A percentile compares a stretch with the other conserved stretches of the same genome.
phyloP scores from a whole-genome alignment of 2,113 vertebrate species.

The Mesitornis unicolor region DNA sequence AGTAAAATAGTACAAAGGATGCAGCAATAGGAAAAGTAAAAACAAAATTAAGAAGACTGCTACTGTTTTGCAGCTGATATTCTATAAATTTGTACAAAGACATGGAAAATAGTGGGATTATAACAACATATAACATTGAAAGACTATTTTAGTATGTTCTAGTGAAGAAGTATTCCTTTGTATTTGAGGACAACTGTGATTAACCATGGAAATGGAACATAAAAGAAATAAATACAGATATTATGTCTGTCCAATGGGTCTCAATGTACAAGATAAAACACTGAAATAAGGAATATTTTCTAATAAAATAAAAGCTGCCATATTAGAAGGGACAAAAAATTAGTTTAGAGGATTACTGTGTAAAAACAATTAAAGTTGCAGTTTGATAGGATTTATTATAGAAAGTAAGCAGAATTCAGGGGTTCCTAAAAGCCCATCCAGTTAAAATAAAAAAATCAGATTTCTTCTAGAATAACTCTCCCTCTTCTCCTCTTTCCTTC shows the following conservation, averaged over 20 bases:
- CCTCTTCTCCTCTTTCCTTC: not conserved
- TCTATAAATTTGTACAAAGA: not conserved
- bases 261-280: not conserved
- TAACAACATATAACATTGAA: not conserved
- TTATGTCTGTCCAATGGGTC: not conserved
- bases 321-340: not conserved
- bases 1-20: not conserved
- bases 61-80: not conserved
- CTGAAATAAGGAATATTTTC: not conserved
- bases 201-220: not conserved
- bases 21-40: not conserved
- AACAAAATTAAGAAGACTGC: not conserved
- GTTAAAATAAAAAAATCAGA: slow-evolving; percentile 41
- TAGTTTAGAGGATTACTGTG: slow-evolving; percentile 12
- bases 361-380: slow-evolving; percentile 43
- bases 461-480: not conserved
- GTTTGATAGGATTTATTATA: slow-evolving; percentile 33
- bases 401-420: slow-evolving; percentile 44
- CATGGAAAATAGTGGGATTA: not conserved
- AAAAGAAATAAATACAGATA: not conserved
- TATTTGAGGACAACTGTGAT: not conserved
- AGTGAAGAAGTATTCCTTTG: not conserved
- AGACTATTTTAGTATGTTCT: not conserved
- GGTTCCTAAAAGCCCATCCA: not conserved
- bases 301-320: not conserved